Base-by-base conservation (phyloP, 2,888 invertebrate genomes). In the Alviniconcha strummeri region DNA sequence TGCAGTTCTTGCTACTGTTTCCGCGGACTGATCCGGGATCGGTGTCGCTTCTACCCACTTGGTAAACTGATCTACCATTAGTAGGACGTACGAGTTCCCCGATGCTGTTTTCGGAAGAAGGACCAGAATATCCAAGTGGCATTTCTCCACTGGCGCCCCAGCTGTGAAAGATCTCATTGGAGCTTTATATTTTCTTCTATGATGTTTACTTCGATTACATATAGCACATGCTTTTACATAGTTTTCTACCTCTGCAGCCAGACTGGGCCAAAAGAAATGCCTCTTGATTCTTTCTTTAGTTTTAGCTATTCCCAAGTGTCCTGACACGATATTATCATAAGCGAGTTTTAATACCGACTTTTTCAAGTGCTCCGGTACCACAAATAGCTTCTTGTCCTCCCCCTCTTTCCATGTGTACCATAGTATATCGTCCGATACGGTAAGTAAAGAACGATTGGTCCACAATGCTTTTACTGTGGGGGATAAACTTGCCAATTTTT, bases 1-100 rank as follows among this genome's bases (percentile, higher is more conserved):
- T 13, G 64, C n/a, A 15, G 79, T 64, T 8, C 17, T 36, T 3
- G 52, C 67, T 1, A 5, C 19, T 36, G 6, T 19, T 9, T 79
- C 79, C 5, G 79, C 36, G 5, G 36, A 64, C 54, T 64, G 79
- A 36, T 19, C 36, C 3, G 79, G 79, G 5, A 56, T 8, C 1
- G 57, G 76, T n/a, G 55, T 1, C 5, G 15, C 54, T 13, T 76
- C 57, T 2, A 76, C 76, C 76, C 76, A 76, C 52, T 79, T 79
- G 6, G 79, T 52, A 64, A 79, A 79, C 54, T 79, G 79, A 11
- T 79, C 79, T 0, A 79, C 79, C 67, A 79, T 55, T 64, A 67
- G 8, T 15, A 79, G 79, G 19, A 56, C 8, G 13, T 79, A 19
- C 7, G 17, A 15, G n/a, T 79, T 79, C 5, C 79, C 79, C n/a